Percentiles rank a stretch among this genome's conserved stretches.
Evolutionary conservation across 2,888 invertebrate species (phyloP).

Genomic region (Harmothoe impar): DNA sequence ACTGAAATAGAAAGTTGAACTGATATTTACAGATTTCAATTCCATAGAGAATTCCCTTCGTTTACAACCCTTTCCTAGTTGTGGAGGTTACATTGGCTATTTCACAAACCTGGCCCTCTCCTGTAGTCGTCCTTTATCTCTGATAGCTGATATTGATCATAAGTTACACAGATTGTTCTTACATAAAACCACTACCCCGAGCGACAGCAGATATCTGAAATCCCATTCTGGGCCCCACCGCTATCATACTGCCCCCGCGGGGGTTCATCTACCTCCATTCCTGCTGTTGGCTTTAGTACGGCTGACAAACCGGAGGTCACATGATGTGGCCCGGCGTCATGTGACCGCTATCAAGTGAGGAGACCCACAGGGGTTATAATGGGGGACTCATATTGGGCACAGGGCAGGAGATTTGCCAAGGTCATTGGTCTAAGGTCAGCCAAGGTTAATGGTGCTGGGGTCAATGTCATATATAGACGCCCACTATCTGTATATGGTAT

Average conservation of each 20-base stretch:
- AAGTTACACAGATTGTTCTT: background rate
- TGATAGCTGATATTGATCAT: background rate
- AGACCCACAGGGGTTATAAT: constrained; percentile 4
- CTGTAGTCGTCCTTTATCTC: background rate
- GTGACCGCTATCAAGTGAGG: background rate
- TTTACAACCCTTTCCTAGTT: too few relatives aligned
- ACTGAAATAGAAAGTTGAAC: too few relatives aligned
- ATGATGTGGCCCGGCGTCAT: background rate
- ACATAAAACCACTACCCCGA: background rate
- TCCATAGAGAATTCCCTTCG: too few relatives aligned
- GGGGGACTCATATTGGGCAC: background rate
- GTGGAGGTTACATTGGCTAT: too few relatives aligned
- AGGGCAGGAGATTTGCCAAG: background rate
- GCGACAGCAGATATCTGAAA: background rate
- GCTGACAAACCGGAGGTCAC: constrained; percentile 21
- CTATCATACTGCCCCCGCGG: background rate
- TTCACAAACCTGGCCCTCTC: too few relatives aligned
- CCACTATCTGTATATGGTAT: background rate
- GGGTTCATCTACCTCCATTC: background rate
- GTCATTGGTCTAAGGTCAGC: background rate
- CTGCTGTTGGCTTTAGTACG: background rate
- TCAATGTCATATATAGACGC: background rate
- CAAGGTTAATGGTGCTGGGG: background rate
- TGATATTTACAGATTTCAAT: too few relatives aligned
- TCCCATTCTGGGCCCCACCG: background rate